Base-by-base conservation (phyloP, 2,888 invertebrate species). In the Leucozona laternaria region DNA sequence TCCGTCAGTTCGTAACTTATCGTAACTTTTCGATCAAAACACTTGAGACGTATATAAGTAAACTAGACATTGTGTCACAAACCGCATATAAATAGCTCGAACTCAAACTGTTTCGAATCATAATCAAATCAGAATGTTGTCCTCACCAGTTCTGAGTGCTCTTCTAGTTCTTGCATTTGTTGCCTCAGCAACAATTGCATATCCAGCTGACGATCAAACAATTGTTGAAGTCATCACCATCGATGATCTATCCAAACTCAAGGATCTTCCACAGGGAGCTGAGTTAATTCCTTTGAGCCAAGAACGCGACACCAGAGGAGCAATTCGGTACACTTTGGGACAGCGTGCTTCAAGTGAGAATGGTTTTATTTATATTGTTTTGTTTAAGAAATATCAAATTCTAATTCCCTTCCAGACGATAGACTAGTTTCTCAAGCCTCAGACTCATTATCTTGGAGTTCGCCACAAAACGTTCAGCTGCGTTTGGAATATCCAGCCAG, bases 401-500 rank as follows among this genome's bases (percentile, higher is more conserved):
- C 0, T 5, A 15, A 10, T 25, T 25, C 0, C 37, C 0, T 70
- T 78, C 20, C n/a, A 88, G 89, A 78, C 57, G 89, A 89, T 50
- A 80, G 73, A 53, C 37, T 88, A 3, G 88, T 89, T 2, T 85
- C 88, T 0, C 81, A 81, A 25, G 79, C 79, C 28, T 45, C 68
- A 4, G 88, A 89, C 17, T 37, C 20, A 3, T 0, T 60, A 4
- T 43, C 50, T 20, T 89, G 85, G 84, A 10, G n/a, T 8, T 15
- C 70, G 2, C 75, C 84, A 11, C 83, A 88, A 45, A 87, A 88
- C 58, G 64, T 89, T 8, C 77, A 72, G 15, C 37, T 89, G 17
- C 79, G 57, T 31, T 28, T 89, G 13, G 70, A 70, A 20, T 89
- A 89, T 78, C 89, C 90, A 2, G 28, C 70, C 0, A 79, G n/a